A percentile compares a stretch with the other conserved stretches of the same genome.
Evolutionary conservation across 2,888 invertebrate species (phyloP).

Genomic region (Xylota segnis): DNA sequence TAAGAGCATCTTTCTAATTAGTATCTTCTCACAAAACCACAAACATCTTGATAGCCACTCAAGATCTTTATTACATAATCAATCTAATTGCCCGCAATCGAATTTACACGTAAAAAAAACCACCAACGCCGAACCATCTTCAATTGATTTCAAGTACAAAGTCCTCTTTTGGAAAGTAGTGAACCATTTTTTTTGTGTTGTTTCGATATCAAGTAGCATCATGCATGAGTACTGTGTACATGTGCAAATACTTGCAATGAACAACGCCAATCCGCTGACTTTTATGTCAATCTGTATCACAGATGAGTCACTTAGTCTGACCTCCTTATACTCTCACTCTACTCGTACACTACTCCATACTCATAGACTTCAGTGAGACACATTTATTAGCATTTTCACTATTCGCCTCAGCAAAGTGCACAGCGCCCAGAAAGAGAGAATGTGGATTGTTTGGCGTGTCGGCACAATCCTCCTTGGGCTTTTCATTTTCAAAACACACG

Average conservation of each 20-base stretch:
- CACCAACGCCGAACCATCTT: not conserved
- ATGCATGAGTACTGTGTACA: slow-evolving; percentile 23
- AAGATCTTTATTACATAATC: slow-evolving; percentile 14
- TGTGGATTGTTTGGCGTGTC: not conserved
- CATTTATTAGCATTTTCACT: slow-evolving; percentile 63
- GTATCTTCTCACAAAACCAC: not conserved
- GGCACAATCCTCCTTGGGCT: slow-evolving; percentile 17
- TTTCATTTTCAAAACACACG: slow-evolving; percentile 38
- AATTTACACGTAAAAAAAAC: not conserved
- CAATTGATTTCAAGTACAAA: slow-evolving; percentile 33
- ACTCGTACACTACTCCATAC: not conserved
- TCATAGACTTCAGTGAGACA: slow-evolving; percentile 43
- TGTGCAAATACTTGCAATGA: slow-evolving; percentile 53
- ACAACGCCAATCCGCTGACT: slow-evolving; percentile 35
- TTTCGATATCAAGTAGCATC: slow-evolving; percentile 22
- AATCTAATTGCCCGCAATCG: slow-evolving; percentile 1
- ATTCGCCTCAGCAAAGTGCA: slow-evolving; percentile 39
- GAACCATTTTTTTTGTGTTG: slow-evolving; percentile 16
- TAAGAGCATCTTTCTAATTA: not conserved
- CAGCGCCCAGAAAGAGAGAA: not conserved
- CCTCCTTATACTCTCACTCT: slow-evolving; percentile 58
- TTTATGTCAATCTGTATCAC: slow-evolving; percentile 48
- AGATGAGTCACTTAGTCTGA: slow-evolving; percentile 51
- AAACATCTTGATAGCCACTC: not conserved
- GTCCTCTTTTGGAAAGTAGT: slow-evolving; percentile 51